A percentile compares a stretch with the other conserved stretches of the same genome.
Conservation (phyloP, 2,113 vertebrate genomes). For the Vombatus ursinus region DNA sequence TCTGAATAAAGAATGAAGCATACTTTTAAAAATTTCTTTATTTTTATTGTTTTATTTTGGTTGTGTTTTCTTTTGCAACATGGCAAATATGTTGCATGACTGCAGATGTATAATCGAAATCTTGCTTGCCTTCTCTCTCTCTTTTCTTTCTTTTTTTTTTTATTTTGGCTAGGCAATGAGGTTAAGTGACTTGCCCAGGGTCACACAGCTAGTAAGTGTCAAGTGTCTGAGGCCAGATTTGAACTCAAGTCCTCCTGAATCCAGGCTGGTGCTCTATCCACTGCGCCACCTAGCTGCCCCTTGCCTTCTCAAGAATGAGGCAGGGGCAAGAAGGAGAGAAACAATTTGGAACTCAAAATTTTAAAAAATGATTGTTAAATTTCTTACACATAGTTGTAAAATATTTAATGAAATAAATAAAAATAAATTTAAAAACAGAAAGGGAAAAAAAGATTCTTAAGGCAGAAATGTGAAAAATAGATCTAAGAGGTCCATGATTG, state of each 20-base stretch:
- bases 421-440: background rate
- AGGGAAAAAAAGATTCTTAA: background rate
- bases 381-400: background rate
- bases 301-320: background rate
- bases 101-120: background rate
- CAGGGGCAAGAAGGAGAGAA: background rate
- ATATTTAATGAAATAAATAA: background rate
- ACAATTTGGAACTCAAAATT: background rate
- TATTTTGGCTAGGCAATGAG: no score
- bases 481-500: background rate
- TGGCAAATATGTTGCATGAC: background rate
- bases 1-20: background rate
- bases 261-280: no score
- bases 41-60: background rate
- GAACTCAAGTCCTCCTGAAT: no score
- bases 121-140: background rate
- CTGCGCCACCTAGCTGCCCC: no score
- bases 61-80: background rate
- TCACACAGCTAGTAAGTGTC: no score
- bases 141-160: no score
- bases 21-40: background rate
- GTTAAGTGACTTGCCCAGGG: no score
- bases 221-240: no score
- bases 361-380: background rate
- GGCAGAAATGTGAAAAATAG: background rate